Evolutionary conservation across 2,888 invertebrate genomes (phyloP), one percentile per base, ranked within the genome.

Genomic region (Agrenia bidenticulata): DNA sequence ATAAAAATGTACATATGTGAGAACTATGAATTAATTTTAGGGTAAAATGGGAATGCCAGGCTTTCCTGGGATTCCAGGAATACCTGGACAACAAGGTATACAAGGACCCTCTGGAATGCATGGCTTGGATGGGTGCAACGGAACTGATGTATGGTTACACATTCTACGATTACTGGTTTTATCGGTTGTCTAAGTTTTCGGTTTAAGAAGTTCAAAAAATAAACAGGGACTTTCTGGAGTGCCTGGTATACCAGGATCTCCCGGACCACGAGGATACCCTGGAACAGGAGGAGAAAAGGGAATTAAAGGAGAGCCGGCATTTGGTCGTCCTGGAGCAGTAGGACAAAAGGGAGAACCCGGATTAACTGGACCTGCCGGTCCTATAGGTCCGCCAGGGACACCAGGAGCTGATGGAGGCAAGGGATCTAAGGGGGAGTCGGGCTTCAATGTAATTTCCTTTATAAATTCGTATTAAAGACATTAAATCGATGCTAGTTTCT

Each of bases 371-470:
- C 88, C 88, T n/a, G 74, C 77, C 2, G 87, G 86, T 49, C 67
- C 69, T 19, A 42, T 62, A 1, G 95, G 95, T 73, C 81, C 85
- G 50, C 84, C 88, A 45, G 96, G 95, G 66, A 72, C 82, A 26
- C 79, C 82, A 54, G 95, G 95, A 57, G 78, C 82, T 0, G 73
- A 73, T 55, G 75, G 75, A 49, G 23, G 64, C 0, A 89, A 89
- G 79, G 94, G 94, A 41, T 88, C 90, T 78, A 92, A 93, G 78
- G 94, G 94, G 78, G 92, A 92, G 79, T 88, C 88, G 2, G 90
- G 93, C 56, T 80, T 84, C 42, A 86, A 88, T 77, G 94, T 94
- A 50, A 57, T 19, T 53, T 53, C 11, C 24, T 13, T 32, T 19
- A 55, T 24, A 17, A 61, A 9, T 39, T 61, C 23, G 27, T 45